phyloP scores from a whole-genome alignment of 2,113 vertebrate species.

The Chinchilla lanigera region DNA sequence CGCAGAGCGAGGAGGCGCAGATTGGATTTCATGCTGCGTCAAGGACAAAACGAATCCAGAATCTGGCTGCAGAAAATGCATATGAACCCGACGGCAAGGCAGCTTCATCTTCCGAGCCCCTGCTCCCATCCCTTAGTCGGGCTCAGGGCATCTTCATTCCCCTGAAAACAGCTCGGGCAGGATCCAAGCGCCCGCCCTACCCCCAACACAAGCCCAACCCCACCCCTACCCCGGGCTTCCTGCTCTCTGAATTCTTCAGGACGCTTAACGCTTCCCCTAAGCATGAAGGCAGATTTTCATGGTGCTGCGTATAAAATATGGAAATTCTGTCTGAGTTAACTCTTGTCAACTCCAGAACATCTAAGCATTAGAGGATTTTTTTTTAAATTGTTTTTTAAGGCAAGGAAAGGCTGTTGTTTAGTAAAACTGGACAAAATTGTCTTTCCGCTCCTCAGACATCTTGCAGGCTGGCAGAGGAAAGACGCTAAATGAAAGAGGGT shows the following conservation, averaged over 20 bases:
- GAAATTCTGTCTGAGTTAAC: neutral
- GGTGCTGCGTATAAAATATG: neutral
- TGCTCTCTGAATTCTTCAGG: neutral
- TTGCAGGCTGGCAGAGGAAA: neutral
- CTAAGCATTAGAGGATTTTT: neutral
- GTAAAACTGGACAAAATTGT: slow-evolving; percentile 13
- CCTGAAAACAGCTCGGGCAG: neutral
- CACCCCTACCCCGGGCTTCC: neutral
- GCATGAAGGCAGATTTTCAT: slow-evolving; percentile 34
- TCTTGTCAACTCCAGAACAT: neutral
- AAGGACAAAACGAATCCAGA: slow-evolving; percentile 71
- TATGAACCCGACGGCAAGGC: slow-evolving; percentile 20
- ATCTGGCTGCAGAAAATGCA: slow-evolving; percentile 64
- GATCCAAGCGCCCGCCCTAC: neutral
- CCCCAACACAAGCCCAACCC: neutral
- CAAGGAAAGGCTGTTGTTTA: neutral
- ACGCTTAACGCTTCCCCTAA: neutral
- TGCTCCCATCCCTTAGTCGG: neutral
- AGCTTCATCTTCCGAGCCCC: neutral
- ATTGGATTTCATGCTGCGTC: slow-evolving; percentile 71
- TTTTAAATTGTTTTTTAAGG: slow-evolving; percentile 28
- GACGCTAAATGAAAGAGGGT: neutral
- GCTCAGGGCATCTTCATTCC: neutral
- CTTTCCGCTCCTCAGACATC: slow-evolving; percentile 1
- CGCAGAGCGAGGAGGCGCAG: slow-evolving; percentile 49